Evolutionary conservation across 2,113 vertebrate genomes (phyloP).

Genomic region (Parus major): DNA sequence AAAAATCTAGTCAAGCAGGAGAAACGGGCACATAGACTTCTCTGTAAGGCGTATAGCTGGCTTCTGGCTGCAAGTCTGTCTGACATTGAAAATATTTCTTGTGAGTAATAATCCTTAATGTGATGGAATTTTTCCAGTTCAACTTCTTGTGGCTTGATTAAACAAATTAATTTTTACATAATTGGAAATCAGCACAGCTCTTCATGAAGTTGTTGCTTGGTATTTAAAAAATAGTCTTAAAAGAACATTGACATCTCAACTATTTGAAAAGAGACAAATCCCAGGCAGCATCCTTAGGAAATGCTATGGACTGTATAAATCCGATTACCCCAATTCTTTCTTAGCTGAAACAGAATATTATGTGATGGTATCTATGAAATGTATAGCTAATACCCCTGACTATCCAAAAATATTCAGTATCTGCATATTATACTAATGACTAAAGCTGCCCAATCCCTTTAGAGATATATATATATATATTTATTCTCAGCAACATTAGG

Average conservation of each 20-base stretch:
- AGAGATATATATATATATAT: not conserved
- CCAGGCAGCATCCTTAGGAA: slow-evolving; percentile 7
- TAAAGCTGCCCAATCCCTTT: not conserved
- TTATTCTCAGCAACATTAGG: not conserved
- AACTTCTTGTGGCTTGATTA: slow-evolving; percentile 56
- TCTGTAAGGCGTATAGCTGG: not conserved
- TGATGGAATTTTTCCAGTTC: slow-evolving; percentile 45
- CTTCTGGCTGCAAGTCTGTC: not conserved
- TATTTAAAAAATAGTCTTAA: slow-evolving; percentile 37
- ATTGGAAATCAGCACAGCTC: slow-evolving; percentile 10
- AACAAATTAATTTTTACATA: slow-evolving; percentile 60
- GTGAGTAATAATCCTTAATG: slow-evolving; percentile 52
- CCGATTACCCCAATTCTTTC: slow-evolving; percentile 13
- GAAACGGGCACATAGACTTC: not conserved
- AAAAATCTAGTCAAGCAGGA: not conserved
- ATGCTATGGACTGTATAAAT: slow-evolving; percentile 14
- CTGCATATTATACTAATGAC: not conserved
- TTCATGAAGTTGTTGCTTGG: slow-evolving; percentile 23
- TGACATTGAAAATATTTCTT: slow-evolving; percentile 45
- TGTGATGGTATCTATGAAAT: slow-evolving; percentile 12
- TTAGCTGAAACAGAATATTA: not conserved
- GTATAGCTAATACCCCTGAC: not conserved
- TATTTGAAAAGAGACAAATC: slow-evolving; percentile 38
- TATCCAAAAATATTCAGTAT: slow-evolving; percentile 16
- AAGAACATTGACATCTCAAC: not conserved